Evolutionary conservation across 2,797 vertebrate genomes (phyloP).

Genomic region (Gadopsis marmoratus): DNA sequence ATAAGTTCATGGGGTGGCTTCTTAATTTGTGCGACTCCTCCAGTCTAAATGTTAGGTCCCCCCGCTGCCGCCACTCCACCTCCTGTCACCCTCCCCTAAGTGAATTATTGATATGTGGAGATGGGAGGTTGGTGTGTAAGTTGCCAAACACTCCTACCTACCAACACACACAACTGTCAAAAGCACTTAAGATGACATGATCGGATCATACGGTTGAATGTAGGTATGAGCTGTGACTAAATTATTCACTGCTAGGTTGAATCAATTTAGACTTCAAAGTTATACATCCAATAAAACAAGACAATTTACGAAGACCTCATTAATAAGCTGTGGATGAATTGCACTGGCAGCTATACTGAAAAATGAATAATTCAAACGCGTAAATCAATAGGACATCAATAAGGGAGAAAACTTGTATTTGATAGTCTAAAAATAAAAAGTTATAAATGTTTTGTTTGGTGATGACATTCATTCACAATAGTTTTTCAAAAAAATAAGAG

Average conservation of each 20-base stretch:
- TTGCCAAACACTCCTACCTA: conserved; percentile 10
- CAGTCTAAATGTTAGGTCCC: conserved; percentile 4
- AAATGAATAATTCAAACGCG: background rate
- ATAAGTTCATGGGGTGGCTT: background rate
- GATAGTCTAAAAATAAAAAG: background rate
- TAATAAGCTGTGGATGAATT: background rate
- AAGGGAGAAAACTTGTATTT: background rate
- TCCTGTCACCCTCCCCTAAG: conserved; percentile 9
- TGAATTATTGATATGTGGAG: conserved; percentile 67
- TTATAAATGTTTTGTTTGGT: background rate
- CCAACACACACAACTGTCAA: conserved; percentile 23
- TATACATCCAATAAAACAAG: background rate
- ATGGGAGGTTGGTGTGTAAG: conserved; percentile 1
- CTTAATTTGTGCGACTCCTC: conserved; percentile 2
- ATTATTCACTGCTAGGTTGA: conserved; percentile 17
- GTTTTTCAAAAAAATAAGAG: background rate
- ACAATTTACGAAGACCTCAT: background rate
- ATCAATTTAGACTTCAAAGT: conserved; percentile 2
- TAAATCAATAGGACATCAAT: background rate
- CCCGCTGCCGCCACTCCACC: conserved; percentile 26
- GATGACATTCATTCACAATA: background rate
- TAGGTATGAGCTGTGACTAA: conserved; percentile 16
- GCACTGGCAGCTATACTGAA: background rate
- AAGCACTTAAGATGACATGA: conserved; percentile 69
- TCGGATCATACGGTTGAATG: conserved; percentile 54